These are phyloP conservation scores for Idaea biselata DNA, from an alignment of 2,888 invertebrate species.

Conservation along the genomic window DNA sequence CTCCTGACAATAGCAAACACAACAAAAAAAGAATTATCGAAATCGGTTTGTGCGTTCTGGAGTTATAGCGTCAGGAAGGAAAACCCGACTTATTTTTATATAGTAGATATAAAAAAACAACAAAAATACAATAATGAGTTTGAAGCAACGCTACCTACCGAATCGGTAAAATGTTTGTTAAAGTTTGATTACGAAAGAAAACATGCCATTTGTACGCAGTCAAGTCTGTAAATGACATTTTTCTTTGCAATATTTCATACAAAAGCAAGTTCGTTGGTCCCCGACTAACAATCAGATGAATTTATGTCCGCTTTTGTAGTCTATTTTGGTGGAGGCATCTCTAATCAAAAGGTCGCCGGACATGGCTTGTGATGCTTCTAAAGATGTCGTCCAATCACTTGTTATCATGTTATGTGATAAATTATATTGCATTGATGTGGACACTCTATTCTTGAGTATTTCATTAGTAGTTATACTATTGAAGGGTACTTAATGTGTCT, in stretches of 20 bases:
- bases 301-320: slow-evolving; percentile 20
- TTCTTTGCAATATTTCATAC: background rate
- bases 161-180: background rate
- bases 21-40: no score
- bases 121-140: background rate
- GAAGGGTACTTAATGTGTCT: slow-evolving; percentile 35
- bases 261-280: slow-evolving; percentile 3
- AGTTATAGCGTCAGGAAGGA: no score
- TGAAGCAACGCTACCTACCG: background rate
- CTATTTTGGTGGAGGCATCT: slow-evolving; percentile 33
- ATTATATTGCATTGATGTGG: slow-evolving; percentile 16
- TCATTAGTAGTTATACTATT: slow-evolving; percentile 12
- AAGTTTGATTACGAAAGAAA: background rate
- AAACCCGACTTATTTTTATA: no score
- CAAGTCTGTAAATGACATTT: background rate
- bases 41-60: no score
- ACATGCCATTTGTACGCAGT: background rate
- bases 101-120: background rate
- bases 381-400: slow-evolving; percentile 21
- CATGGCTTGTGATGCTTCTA: slow-evolving; percentile 25
- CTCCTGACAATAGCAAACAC: no score
- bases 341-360: slow-evolving; percentile 41
- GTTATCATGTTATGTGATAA: slow-evolving; percentile 15
- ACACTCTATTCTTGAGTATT: slow-evolving; percentile 18
- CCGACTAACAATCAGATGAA: background rate